These are phyloP conservation scores for Venturia canescens DNA, from an alignment of 1,140 invertebrate genomes.

Conservation along the genomic window DNA sequence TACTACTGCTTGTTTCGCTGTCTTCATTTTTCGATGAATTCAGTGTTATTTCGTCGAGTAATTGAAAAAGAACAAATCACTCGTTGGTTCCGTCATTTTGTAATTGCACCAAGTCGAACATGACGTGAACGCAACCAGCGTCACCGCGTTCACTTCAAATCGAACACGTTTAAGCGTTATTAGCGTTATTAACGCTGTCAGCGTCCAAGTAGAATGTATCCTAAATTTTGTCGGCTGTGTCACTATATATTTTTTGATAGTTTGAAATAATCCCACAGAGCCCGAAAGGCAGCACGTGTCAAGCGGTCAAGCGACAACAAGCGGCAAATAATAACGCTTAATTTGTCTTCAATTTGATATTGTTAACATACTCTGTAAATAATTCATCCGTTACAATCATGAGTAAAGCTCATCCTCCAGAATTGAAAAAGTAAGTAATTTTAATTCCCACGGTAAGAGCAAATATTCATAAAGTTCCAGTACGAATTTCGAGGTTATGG, in stretches of 20 bases:
- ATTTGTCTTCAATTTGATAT: background rate
- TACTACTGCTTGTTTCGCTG: too few species aligned
- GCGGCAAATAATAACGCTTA: conserved; percentile 24
- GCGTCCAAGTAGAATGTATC: too few species aligned
- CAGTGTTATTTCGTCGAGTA: too few species aligned
- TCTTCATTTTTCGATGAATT: too few species aligned
- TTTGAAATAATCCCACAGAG: background rate
- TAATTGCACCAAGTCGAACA: too few species aligned
- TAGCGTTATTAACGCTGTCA: too few species aligned
- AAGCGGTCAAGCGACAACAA: conserved; percentile 17
- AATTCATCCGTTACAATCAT: conserved; percentile 76
- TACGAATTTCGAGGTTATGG: conserved; percentile 52
- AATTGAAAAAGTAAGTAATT: conserved; percentile 88
- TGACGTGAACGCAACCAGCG: too few species aligned
- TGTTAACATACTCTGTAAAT: background rate
- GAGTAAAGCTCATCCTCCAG: conserved; percentile 93
- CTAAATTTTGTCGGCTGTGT: background rate
- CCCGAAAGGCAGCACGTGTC: background rate
- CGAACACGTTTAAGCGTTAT: too few species aligned
- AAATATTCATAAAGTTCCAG: background rate
- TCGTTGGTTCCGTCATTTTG: too few species aligned
- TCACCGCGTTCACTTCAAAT: too few species aligned
- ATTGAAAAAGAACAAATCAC: too few species aligned
- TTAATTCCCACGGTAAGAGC: conserved; percentile 26
- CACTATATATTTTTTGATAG: too few species aligned